These are phyloP conservation scores for Psophia crepitans DNA, from an alignment of 2,113 vertebrate genomes.

Conservation along the genomic window DNA sequence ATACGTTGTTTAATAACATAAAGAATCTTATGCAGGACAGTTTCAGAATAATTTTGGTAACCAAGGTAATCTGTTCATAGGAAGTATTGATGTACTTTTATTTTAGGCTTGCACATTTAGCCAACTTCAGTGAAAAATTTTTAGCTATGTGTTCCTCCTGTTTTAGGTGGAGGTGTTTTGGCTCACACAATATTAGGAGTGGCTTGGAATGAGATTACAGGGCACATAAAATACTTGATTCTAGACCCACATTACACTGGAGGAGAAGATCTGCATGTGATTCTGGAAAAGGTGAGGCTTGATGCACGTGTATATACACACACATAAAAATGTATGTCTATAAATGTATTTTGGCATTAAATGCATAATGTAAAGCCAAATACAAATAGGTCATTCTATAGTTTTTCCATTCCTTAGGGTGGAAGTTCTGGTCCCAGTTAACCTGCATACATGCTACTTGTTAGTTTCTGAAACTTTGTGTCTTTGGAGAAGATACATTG, in stretches of 20 bases:
- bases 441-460: background rate
- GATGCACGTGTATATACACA: background rate
- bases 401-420: background rate
- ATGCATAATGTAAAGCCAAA: background rate
- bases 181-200: constrained; percentile 97
- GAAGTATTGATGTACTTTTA: background rate
- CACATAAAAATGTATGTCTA: background rate
- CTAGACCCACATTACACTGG: constrained; percentile 97
- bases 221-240: constrained; percentile 90
- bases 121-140: background rate
- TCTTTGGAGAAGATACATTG: background rate
- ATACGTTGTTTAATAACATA: background rate
- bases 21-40: background rate
- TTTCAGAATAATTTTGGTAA: background rate
- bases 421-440: background rate
- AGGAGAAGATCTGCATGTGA: constrained; percentile 86
- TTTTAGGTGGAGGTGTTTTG: constrained; percentile 89
- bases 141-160: background rate
- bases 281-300: constrained; percentile 88
- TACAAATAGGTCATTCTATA: rapidly evolving
- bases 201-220: constrained; percentile 90
- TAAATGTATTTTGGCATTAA: background rate
- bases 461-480: background rate
- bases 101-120: background rate
- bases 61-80: background rate